Base-by-base conservation (phyloP, 2,888 invertebrate genomes). In the Coelogynopora nodosa region DNA sequence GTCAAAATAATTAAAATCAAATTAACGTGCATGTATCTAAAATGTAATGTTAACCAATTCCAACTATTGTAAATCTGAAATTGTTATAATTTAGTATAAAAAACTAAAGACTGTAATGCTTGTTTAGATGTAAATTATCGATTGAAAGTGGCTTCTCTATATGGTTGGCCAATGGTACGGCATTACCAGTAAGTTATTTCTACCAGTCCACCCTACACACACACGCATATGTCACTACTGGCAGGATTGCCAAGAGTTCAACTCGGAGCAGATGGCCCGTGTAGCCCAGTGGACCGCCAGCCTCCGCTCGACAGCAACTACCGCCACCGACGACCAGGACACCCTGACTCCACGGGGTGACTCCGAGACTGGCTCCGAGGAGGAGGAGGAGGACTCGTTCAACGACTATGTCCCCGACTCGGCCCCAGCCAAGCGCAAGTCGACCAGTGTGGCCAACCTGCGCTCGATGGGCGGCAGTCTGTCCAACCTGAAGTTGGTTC, bases 281-380 rank as follows among this genome's bases (percentile, higher is more conserved):
- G 82, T 82, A n/a, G 82, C 82, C n/a, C 82, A 30, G n/a, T 82
- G 82, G 82, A 82, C 82, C 13, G 82, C 82, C 82, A 82, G 30
- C 28, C 82, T 30, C 18, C 74, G 74, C 5, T 74, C 74, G 2
- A 49, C 49, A 5, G 49, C 49, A 10, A 49, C 49, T 18, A 49
- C 49, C 49, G n/a, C n/a, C n/a, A 49, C 49, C 10, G 74, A 74
- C 2, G 74, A 74, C 23, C 74, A 5, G 23, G 74, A 74, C 74
- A 82, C 30, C 29, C 82, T 82, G 18, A 30, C 30, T 27, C 30
- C 29, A n/a, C 13, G 31, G 2, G 2, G 1, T 2, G 27, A 82
- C 2, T 26, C 26, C 2, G 27, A 18, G 2, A 29, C n/a, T 13
- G 30, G 30, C 10, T 2, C 2, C 1, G 29, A 82, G 29, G 29